These are phyloP conservation scores for Atlantisia rogersi DNA, from an alignment of 2,113 vertebrate species.

Conservation along the genomic window DNA sequence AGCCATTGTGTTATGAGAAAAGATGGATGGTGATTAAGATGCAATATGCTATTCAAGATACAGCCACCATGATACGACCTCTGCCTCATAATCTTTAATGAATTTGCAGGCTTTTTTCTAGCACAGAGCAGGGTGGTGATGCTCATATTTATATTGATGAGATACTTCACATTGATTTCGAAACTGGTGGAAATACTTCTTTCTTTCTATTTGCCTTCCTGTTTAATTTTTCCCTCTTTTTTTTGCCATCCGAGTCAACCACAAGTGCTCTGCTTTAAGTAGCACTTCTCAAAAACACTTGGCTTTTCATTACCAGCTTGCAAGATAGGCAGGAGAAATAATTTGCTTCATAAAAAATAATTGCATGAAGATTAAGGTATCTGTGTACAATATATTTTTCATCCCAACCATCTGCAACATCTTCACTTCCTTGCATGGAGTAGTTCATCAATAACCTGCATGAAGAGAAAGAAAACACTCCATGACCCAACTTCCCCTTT, in stretches of 20 bases:
- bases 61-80: not conserved
- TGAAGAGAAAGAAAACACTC: not conserved
- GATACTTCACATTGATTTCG: not conserved
- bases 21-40: not conserved
- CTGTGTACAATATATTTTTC: not conserved
- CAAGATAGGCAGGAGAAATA: slow-evolving; percentile 35
- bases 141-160: not conserved
- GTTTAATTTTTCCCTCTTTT: not conserved
- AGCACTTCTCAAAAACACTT: slow-evolving; percentile 30
- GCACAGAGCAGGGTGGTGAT: not conserved
- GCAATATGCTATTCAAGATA: not conserved
- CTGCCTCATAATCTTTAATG: not conserved
- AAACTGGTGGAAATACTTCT: not conserved
- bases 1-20: not conserved
- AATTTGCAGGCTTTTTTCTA: not conserved
- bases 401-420: slow-evolving; percentile 18
- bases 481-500: not conserved
- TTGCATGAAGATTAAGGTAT: slow-evolving; percentile 2
- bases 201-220: not conserved
- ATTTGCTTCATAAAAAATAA: slow-evolving; percentile 45
- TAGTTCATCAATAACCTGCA: not conserved
- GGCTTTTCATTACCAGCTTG: slow-evolving; percentile 37
- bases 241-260: not conserved
- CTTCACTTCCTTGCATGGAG: not conserved
- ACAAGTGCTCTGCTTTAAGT: not conserved